Base-by-base conservation (phyloP, 2,113 vertebrate species). In the Pachypanchax playfairii region DNA sequence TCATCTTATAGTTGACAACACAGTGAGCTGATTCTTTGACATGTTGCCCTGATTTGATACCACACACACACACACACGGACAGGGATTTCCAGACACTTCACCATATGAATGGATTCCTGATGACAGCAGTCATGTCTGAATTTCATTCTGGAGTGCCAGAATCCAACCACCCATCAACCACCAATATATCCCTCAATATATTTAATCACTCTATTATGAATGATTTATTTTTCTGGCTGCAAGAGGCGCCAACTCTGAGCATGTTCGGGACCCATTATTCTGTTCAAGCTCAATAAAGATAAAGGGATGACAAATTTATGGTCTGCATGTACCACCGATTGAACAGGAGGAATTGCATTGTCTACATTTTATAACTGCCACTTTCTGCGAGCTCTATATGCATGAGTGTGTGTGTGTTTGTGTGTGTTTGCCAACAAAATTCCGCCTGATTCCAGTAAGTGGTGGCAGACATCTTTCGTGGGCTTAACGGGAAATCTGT, bases 401-500 rank as follows among this genome's bases (percentile, higher is more conserved):
- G n/a, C n/a, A n/a, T n/a, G n/a, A n/a, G n/a, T n/a, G n/a, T n/a
- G n/a, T n/a, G n/a, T n/a, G 52, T 58, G 59, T 28, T 33, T 75
- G 65, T 44, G 36, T 10, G 33, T 50, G 53, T 58, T 77, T 79
- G 75, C 79, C 87, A 87, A 22, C 55, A 64, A 85, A 84, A 87
- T 91, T 86, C 66, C 71, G 66, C 58, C 18, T 73, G 51, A 73
- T 91, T 90, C 89, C 85, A 85, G 86, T 90, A 91, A 92, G 80
- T 54, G 52, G 62, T 80, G 83, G 86, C 84, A 83, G 83, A 89
- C 83, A 68, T 67, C 75, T 87, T 88, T 85, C 85, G 79, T 86
- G 85, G 75, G 41, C 49, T 85, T 91, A 85, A 91, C 85, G 85
- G 91, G 86, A 92, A 92, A 87, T 84, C 77, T 83, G 80, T 87